phyloP scores from a whole-genome alignment of 1,140 invertebrate species.

The Brachionus koreanus region DNA sequence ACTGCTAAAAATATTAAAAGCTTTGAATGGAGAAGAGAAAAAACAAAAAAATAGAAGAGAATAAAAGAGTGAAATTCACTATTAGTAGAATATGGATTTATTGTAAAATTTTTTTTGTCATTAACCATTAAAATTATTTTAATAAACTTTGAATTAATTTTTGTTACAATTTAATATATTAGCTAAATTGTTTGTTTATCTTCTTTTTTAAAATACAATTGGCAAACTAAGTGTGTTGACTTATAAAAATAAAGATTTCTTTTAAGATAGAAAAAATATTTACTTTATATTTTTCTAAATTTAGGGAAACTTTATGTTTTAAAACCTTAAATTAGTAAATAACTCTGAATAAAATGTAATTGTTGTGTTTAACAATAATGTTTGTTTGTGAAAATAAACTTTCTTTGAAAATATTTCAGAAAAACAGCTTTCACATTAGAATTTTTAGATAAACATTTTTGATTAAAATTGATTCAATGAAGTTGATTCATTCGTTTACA shows the following conservation, averaged over 20 bases:
- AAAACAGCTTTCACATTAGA: neutral
- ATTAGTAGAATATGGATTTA: neutral
- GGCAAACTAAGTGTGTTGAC: neutral
- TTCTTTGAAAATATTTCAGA: neutral
- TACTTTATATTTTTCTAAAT: no score
- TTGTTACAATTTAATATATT: neutral
- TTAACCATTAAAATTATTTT: neutral
- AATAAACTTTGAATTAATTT: neutral
- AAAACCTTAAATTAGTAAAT: neutral
- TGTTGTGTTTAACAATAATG: neutral
- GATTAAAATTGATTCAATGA: neutral
- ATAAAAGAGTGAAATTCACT: neutral
- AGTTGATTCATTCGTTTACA: neutral
- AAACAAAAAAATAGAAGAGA: neutral
- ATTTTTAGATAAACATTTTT: neutral
- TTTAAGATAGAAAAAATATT: neutral
- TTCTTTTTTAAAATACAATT: neutral
- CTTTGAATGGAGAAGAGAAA: constrained; percentile 41
- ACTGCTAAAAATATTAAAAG: constrained; percentile 65
- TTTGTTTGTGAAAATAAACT: neutral
- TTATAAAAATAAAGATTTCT: neutral
- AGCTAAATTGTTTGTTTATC: neutral
- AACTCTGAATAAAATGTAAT: neutral
- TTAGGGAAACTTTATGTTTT: neutral
- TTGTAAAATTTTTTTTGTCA: neutral